phyloP scores from a whole-genome alignment of 2,797 vertebrate species.

The Arnoldichthys spilopterus region DNA sequence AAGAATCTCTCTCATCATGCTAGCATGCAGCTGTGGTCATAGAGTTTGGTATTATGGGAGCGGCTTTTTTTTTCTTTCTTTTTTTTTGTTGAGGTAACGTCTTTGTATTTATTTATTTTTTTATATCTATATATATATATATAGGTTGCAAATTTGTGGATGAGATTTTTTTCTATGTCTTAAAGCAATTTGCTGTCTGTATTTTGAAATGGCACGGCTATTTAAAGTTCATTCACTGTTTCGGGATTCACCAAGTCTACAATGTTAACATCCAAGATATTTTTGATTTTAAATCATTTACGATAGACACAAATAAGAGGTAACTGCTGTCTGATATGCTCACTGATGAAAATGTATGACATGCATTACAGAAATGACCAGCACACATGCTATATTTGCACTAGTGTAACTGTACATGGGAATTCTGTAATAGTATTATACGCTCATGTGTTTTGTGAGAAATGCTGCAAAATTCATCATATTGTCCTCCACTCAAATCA shows the following conservation, averaged over 20 bases:
- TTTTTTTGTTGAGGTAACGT: slow-evolving; percentile 78
- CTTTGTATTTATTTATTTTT: slow-evolving; percentile 90
- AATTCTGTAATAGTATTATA: slow-evolving; percentile 75
- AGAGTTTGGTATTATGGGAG: slow-evolving; percentile 83
- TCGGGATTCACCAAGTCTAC: slow-evolving; percentile 27
- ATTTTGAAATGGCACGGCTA: slow-evolving; percentile 36
- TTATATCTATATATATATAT: slow-evolving; percentile 82
- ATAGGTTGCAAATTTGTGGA: slow-evolving; percentile 75
- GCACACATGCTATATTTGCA: slow-evolving; percentile 63
- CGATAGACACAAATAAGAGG: neutral
- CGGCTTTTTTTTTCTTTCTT: slow-evolving; percentile 83
- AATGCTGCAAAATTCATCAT: slow-evolving; percentile 7
- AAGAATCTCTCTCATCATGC: slow-evolving; percentile 77
- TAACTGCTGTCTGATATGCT: slow-evolving; percentile 23
- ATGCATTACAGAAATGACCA: slow-evolving; percentile 57
- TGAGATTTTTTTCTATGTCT: slow-evolving; percentile 65
- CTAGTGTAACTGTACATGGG: slow-evolving; percentile 71
- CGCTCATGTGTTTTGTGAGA: slow-evolving; percentile 60
- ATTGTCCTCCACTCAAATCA: slow-evolving; percentile 13
- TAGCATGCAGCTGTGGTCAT: slow-evolving; percentile 88
- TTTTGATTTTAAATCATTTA: slow-evolving; percentile 7
- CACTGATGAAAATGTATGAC: slow-evolving; percentile 44
- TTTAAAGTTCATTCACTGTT: slow-evolving; percentile 31
- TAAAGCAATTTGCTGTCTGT: slow-evolving; percentile 39
- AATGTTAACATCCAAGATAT: neutral